phyloP scores from a whole-genome alignment of 1,140 invertebrate species.

The Hycleus phaleratus region DNA sequence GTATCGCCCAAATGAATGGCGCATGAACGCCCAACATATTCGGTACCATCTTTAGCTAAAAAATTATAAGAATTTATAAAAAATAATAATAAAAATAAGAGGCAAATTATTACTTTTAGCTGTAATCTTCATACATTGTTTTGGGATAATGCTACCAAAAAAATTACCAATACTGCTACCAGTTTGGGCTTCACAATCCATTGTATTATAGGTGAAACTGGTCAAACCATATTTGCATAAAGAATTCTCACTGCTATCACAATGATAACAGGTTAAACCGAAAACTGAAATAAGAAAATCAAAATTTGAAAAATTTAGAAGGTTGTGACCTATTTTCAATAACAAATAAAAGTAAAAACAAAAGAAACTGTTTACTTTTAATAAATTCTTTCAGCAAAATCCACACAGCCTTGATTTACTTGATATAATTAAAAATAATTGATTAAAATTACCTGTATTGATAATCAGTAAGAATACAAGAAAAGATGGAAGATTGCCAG shows the following conservation, averaged over 20 bases:
- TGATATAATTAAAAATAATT: not conserved
- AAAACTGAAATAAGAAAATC: constrained; percentile 18
- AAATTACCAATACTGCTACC: constrained; percentile 12
- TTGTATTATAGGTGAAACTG: constrained; percentile 26
- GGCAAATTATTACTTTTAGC: constrained; percentile 24
- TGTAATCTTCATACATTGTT: constrained; percentile 28
- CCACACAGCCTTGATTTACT: no score
- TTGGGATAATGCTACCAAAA: constrained; percentile 18
- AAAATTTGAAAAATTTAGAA: not conserved
- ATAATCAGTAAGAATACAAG: not conserved
- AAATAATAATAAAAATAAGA: not conserved
- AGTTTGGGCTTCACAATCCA: constrained; percentile 20
- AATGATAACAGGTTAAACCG: constrained; percentile 27
- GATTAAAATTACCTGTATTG: not conserved
- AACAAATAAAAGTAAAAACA: no score
- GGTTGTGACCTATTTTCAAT: no score
- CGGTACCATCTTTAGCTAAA: constrained; percentile 2
- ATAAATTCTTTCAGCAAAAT: no score
- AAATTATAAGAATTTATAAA: not conserved
- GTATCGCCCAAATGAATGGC: constrained; percentile 20
- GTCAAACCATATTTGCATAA: constrained; percentile 25
- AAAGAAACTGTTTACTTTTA: no score
- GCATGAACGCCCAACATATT: constrained; percentile 36
- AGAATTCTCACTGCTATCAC: constrained; percentile 24
- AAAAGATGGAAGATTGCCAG: not conserved